Evolutionary conservation across 2,888 invertebrate genomes (phyloP).

Genomic region (Conops quadrifasciatus): DNA sequence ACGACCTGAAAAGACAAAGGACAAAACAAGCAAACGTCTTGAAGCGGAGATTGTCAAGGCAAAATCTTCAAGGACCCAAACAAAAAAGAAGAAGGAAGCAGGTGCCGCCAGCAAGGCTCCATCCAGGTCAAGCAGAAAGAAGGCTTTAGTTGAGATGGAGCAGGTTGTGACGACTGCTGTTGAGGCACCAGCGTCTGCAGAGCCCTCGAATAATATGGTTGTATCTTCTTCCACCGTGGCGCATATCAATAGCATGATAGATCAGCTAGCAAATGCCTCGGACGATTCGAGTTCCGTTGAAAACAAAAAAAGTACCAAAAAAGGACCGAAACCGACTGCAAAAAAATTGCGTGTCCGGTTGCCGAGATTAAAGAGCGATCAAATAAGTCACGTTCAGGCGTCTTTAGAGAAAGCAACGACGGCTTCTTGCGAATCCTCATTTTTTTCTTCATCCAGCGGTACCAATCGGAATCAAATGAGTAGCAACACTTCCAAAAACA

Average conservation of each 20-base stretch:
- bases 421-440: background rate
- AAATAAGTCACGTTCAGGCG: background rate
- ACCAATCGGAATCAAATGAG: background rate
- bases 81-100: background rate
- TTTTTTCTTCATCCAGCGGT: background rate
- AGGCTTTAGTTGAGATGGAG: background rate
- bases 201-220: background rate
- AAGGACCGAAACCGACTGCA: background rate
- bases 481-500: background rate
- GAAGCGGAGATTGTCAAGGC: background rate
- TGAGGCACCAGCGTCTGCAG: background rate
- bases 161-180: background rate
- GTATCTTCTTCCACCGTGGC: conserved; percentile 26
- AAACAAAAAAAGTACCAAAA: background rate
- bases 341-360: conserved; percentile 41
- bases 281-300: background rate
- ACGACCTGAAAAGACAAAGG: conserved; percentile 2
- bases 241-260: conserved; percentile 41
- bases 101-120: background rate
- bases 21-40: background rate
- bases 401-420: background rate
- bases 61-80: background rate
- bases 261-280: conserved; percentile 37
- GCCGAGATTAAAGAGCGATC: conserved; percentile 31
- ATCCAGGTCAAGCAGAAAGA: background rate